Evolutionary conservation across 2,888 invertebrate genomes (phyloP).

Genomic region (Calameuta idolon): DNA sequence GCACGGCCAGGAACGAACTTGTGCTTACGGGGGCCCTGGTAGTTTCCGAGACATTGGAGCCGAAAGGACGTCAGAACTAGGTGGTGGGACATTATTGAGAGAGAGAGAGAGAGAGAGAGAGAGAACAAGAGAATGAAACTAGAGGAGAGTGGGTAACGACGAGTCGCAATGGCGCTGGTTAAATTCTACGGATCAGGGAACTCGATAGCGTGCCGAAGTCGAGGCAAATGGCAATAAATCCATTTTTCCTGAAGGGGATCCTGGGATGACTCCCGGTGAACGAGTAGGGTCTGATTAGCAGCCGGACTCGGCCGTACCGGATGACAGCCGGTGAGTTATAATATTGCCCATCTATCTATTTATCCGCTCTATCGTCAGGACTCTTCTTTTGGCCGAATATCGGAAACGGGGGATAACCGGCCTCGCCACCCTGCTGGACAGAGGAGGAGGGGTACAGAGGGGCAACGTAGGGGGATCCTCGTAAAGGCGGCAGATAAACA

Average conservation of each 20-base stretch:
- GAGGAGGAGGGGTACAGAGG: neutral
- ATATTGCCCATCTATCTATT: conserved; percentile 68
- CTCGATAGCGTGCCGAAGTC: conserved; percentile 68
- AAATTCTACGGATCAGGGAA: conserved; percentile 67
- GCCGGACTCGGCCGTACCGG: conserved; percentile 67
- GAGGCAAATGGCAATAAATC: conserved; percentile 67
- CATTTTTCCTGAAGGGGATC: conserved; percentile 67
- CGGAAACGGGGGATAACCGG: conserved; percentile 37
- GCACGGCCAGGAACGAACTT: neutral
- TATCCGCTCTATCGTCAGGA: conserved; percentile 62
- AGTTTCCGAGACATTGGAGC: conserved; percentile 28
- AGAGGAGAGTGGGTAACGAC: conserved; percentile 36
- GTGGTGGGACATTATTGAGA: neutral
- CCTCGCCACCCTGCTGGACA: conserved; percentile 6
- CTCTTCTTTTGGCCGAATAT: conserved; percentile 36
- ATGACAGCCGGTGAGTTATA: conserved; percentile 68
- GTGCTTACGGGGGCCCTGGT: conserved; percentile 13
- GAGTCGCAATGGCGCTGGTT: conserved; percentile 37
- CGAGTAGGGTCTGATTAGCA: conserved; percentile 67
- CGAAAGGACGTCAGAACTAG: conserved; percentile 18
- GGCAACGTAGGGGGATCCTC: conserved; percentile 18
- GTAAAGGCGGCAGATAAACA: conserved; percentile 46
- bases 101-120: conserved; percentile 8
- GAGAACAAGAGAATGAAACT: conserved; percentile 26
- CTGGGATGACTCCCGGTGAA: conserved; percentile 41